These are phyloP conservation scores for Etheostoma perlongum DNA, from an alignment of 2,797 vertebrate species.

Conservation along the genomic window DNA sequence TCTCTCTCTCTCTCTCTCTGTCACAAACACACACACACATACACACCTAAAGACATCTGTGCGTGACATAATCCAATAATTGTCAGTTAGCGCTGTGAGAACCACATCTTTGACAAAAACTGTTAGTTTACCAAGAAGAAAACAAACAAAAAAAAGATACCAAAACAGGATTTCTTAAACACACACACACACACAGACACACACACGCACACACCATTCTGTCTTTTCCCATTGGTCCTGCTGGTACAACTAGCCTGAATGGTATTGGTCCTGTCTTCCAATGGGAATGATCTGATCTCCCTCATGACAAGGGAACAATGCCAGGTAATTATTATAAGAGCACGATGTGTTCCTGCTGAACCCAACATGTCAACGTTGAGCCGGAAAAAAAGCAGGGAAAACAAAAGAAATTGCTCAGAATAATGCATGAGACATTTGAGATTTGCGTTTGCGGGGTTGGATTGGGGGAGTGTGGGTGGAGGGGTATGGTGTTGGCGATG, in stretches of 20 bases:
- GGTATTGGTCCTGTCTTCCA: conserved; percentile 62
- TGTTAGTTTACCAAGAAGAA: conserved; percentile 63
- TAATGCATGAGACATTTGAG: conserved; percentile 86
- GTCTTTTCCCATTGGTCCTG: conserved; percentile 58
- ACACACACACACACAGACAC: conserved; percentile 34
- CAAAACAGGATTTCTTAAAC: conserved; percentile 52
- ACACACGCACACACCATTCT: conserved; percentile 32
- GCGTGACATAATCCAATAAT: conserved; percentile 66
- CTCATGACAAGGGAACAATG: conserved; percentile 82
- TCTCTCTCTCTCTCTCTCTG: not conserved
- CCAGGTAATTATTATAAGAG: conserved; percentile 80
- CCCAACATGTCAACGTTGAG: conserved; percentile 77
- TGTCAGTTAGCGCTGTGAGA: conserved; percentile 56
- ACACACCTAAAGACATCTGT: conserved; percentile 54
- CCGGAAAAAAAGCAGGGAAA: conserved; percentile 62
- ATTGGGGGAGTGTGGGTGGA: conserved; percentile 50
- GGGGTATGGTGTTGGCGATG: conserved; percentile 32
- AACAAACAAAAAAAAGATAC: conserved; percentile 62
- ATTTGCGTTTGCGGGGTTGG: conserved; percentile 77
- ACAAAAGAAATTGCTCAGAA: conserved; percentile 82
- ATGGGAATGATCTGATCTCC: conserved; percentile 76
- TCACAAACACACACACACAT: conserved; percentile 8
- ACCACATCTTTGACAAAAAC: conserved; percentile 53
- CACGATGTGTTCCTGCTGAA: conserved; percentile 77
- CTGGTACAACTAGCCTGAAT: conserved; percentile 79